A percentile compares a stretch with the other conserved stretches of the same genome.
These are phyloP conservation scores for Embiotoca jacksoni DNA, from an alignment of 2,113 vertebrate species.

Conservation along the genomic window DNA sequence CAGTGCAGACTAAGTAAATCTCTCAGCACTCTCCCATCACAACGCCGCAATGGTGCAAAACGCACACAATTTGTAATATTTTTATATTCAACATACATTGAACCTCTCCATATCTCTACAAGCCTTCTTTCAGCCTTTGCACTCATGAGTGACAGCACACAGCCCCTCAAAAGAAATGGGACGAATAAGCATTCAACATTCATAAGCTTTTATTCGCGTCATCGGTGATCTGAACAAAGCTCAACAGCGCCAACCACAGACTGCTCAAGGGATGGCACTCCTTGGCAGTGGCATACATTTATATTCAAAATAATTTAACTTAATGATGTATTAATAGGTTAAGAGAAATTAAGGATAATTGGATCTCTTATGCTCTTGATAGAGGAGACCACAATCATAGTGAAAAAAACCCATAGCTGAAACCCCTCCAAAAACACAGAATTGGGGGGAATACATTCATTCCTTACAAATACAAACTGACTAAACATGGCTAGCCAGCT, in stretches of 20 bases:
- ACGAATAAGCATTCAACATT: constrained; percentile 20
- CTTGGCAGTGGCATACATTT: neutral
- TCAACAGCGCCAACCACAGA: constrained; percentile 64
- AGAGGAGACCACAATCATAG: neutral
- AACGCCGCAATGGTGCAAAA: no score
- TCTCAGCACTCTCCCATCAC: neutral
- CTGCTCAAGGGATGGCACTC: constrained; percentile 25
- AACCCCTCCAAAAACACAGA: neutral
- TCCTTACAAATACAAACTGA: constrained; percentile 2
- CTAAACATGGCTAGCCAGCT: constrained; percentile 57
- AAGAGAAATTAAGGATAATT: constrained; percentile 1
- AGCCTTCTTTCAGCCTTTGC: neutral
- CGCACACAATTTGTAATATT: no score
- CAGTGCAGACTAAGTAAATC: neutral
- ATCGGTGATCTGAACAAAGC: constrained; percentile 35
- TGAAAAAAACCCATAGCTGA: constrained; percentile 32
- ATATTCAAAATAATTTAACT: constrained; percentile 1
- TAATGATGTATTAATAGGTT: neutral
- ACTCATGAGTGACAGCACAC: constrained; percentile 3
- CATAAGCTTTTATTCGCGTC: constrained; percentile 32
- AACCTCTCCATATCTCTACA: neutral
- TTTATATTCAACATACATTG: neutral
- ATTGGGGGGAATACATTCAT: neutral
- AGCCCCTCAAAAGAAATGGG: constrained; percentile 17
- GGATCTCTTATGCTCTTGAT: neutral